phyloP scores from a whole-genome alignment of 2,888 invertebrate species.

The Silvanus unidentatus region DNA sequence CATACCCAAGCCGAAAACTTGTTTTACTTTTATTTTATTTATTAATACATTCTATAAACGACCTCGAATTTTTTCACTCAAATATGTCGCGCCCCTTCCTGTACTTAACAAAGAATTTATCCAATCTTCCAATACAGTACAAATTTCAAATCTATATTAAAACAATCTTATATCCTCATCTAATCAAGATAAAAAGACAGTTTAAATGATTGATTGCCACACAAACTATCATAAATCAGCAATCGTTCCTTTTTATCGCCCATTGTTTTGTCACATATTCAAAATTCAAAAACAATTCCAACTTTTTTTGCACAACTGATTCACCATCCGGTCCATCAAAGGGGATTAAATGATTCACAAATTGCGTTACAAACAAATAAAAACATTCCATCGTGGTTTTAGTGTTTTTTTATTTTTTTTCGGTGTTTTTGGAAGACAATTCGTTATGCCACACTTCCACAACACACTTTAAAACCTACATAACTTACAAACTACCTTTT shows the following conservation, averaged over 20 bases:
- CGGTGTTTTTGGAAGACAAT: conserved; percentile 43
- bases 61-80: conserved; percentile 18
- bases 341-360: background rate
- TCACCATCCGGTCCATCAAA: too few species aligned
- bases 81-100: conserved; percentile 2
- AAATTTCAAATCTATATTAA: too few species aligned
- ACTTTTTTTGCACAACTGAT: too few species aligned
- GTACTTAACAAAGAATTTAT: background rate
- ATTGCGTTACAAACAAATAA: background rate
- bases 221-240: too few species aligned
- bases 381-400: conserved; percentile 13
- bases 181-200: too few species aligned
- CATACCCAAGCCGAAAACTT: conserved; percentile 25
- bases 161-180: too few species aligned
- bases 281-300: too few species aligned
- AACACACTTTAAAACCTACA: conserved; percentile 30
- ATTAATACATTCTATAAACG: conserved; percentile 19
- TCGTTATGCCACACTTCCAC: conserved; percentile 34
- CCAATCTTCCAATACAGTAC: too few species aligned
- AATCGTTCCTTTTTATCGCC: too few species aligned
- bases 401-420: conserved; percentile 36
- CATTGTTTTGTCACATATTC: too few species aligned
- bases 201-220: too few species aligned
- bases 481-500: conserved; percentile 2
- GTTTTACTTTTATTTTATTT: conserved; percentile 17